Percentiles rank a stretch among this genome's conserved stretches.
Evolutionary conservation across 2,888 invertebrate species (phyloP).

Genomic region (Sarcophaga carnaria): DNA sequence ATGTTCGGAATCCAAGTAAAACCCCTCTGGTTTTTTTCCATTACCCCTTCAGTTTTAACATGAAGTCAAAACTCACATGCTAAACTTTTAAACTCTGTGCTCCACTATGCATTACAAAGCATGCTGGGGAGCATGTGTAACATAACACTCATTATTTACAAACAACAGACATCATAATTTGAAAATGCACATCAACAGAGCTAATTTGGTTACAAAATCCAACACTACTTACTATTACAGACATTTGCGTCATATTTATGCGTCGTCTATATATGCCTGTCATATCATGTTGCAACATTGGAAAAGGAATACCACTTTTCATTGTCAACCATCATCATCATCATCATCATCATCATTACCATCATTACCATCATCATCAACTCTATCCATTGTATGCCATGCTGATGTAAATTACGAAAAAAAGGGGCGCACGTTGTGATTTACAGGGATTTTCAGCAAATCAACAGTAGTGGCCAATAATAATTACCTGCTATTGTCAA

Average conservation of each 20-base stretch:
- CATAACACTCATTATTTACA: too few relatives aligned
- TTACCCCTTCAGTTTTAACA: too few relatives aligned
- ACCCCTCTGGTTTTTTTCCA: too few relatives aligned
- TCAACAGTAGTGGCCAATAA: constrained; percentile 51
- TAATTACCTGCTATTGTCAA: constrained; percentile 48
- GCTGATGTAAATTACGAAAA: background rate
- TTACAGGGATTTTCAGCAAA: constrained; percentile 11
- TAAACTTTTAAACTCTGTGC: too few relatives aligned
- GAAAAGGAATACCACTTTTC: background rate
- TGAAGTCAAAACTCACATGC: too few relatives aligned
- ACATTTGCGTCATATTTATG: too few relatives aligned
- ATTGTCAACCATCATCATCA: background rate
- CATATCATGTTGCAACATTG: background rate
- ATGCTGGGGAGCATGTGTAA: too few relatives aligned
- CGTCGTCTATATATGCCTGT: too few relatives aligned
- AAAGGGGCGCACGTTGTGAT: background rate
- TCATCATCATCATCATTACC: background rate
- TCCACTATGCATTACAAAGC: too few relatives aligned
- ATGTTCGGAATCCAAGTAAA: too few relatives aligned
- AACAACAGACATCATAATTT: constrained; percentile 3
- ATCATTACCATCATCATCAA: background rate
- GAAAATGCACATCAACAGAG: constrained; percentile 20
- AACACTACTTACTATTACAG: background rate
- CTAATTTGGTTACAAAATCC: constrained; percentile 48
- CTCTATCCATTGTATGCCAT: background rate